Base-by-base conservation (phyloP, 2,888 invertebrate species). In the Taenaris catops region DNA sequence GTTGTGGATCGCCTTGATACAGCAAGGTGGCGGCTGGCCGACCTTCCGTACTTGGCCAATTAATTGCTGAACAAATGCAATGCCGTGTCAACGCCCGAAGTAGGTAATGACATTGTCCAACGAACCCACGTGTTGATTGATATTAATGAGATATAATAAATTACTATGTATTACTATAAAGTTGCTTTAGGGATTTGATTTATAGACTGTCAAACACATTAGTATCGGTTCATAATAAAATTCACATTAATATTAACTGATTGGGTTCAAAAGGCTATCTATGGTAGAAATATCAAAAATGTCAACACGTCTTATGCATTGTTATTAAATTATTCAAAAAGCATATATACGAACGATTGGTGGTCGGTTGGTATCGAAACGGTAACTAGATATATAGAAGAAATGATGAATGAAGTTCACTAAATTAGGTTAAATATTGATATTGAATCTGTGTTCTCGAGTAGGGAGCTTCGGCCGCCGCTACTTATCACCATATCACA, bases 41-140 rank as follows among this genome's bases (percentile, higher is more conserved):
- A 44, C 51, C 48, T 51, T 46, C 46, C 39, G 34, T 40, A 34
- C 38, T 25, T 42, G 41, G 31, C 46, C 34, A 34, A 34, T 41
- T 44, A 48, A 49, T 46, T 44, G 42, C 25, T 34, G 38, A 35
- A 35, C 23, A 38, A 46, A 44, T 44, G 41, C 42, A 44, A 46
- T 28, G 28, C 18, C 38, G 41, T 38, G 49, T 51, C 50, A 50
- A 48, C 17, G 51, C 32, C 46, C 48, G 34, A 34, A 21, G 24
- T 24, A 26, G 26, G 21, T 32, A 26, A 36, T 31, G 39, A 32
- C 37, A 37, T 31, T 37, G 32, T 9, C 19, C 26, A 23, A 8
- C 27, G 11, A 32, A 28, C 17, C 11, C 24, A 29, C 17, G 29
- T 20, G 23, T 17, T 26, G 20, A 33, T 8, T 23, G 10, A 17